These are phyloP conservation scores for Ivindomyrus marchei DNA, from an alignment of 2,113 vertebrate genomes.

Conservation along the genomic window DNA sequence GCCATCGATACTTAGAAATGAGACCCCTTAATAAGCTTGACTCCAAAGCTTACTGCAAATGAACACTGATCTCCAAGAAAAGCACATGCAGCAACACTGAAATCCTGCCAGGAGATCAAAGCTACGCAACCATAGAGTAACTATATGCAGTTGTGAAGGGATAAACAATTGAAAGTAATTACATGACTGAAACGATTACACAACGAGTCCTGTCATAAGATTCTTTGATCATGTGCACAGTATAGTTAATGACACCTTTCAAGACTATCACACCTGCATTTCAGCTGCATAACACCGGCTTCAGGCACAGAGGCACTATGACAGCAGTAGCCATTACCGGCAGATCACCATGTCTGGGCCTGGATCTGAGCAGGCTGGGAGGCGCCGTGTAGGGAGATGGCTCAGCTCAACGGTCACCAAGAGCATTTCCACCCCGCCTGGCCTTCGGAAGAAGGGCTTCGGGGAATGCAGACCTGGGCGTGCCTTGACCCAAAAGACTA, in stretches of 20 bases:
- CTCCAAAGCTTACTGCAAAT: background rate
- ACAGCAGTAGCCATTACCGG: background rate
- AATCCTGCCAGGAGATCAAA: background rate
- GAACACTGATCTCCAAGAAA: background rate
- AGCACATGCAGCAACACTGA: background rate
- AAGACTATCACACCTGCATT: background rate
- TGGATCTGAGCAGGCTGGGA: background rate
- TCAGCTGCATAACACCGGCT: background rate
- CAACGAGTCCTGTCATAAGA: background rate
- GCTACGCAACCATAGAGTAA: background rate
- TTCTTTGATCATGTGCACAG: background rate
- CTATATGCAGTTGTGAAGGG: background rate
- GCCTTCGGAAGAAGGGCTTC: background rate
- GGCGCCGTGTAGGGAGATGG: background rate
- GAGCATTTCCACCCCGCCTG: background rate
- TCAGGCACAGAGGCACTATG: background rate
- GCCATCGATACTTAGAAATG: background rate
- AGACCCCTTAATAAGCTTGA: background rate
- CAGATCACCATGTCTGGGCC: background rate
- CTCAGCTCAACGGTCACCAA: background rate
- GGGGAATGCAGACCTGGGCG: background rate
- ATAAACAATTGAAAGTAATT: conserved; percentile 11
- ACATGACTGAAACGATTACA: background rate
- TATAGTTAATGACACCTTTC: background rate
- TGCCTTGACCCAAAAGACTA: background rate